Base-by-base conservation (phyloP, 2,113 vertebrate genomes). In the Callithrix jacchus region DNA sequence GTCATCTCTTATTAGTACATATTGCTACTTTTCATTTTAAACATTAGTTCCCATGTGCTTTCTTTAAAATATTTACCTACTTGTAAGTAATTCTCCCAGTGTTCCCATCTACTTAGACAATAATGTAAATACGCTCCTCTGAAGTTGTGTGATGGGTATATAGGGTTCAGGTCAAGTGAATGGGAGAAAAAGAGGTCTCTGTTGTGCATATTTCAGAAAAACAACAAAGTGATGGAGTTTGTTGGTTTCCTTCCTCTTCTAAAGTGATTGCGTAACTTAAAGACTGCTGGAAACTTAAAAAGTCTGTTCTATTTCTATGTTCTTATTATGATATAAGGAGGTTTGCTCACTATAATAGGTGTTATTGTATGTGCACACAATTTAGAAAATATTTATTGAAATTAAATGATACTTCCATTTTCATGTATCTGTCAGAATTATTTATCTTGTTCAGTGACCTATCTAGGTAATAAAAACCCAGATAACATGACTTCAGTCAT, bases 401-500 rank as follows among this genome's bases (percentile, higher is more conserved):
- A 32, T 42, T 73, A 64, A 87, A 40, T 61, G 37, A 58, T 71
- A 0, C 6, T 93, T 95, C 37, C n/a, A 71, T 71, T 93, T 2
- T 0, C 88, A 88, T 92, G 16, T 74, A 77, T 92, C 66, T 90
- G 32, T 20, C 73, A 95, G 64, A 97, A 97, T 94, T 86, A 91
- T 96, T 98, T 97, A 0, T 0, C 1, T 87, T 97, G 79, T 94
- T 92, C 18, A 8, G 82, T 84, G 0, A 0, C 83, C 92, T 96
- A 81, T 96, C 94, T 89, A 96, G 80, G 93, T 96, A 98, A 98
- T 95, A 89, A 95, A 61, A 96, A 96, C 74, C 74, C 95, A 95
- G 97, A 97, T 96, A 96, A 97, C 86, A 97, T 64, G 82, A 91
- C 94, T 90, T 94, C 95, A 97, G 32, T 94, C 95, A 95, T 97